Percentiles rank a stretch among this genome's conserved stretches.
These are phyloP conservation scores for Peromyscus nudipes DNA, from an alignment of 2,797 vertebrate genomes.

Conservation along the genomic window DNA sequence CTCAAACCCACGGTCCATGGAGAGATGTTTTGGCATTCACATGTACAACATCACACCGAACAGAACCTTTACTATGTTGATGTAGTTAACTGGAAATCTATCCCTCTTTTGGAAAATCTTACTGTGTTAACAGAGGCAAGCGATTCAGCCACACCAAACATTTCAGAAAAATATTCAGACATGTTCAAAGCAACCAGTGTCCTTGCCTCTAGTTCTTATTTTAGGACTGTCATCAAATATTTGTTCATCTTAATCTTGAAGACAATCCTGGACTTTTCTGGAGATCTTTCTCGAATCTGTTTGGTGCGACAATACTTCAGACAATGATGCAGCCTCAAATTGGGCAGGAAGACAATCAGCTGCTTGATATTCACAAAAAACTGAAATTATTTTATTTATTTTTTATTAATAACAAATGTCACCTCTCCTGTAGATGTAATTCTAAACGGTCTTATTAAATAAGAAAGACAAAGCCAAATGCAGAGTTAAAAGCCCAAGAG, in stretches of 20 bases:
- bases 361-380: background rate
- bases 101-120: conserved; percentile 5
- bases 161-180: conserved; percentile 15
- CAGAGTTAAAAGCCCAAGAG: no score
- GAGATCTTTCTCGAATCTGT: background rate
- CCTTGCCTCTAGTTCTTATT: background rate
- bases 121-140: background rate
- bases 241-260: background rate
- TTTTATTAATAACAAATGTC: background rate
- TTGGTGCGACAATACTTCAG: background rate
- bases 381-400: background rate
- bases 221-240: background rate
- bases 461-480: no score
- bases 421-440: background rate
- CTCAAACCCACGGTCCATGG: background rate
- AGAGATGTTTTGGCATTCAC: background rate
- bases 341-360: background rate
- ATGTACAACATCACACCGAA: background rate
- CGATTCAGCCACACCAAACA: background rate
- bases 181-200: background rate
- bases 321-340: background rate
- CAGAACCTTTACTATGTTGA: background rate
- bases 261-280: background rate
- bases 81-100: background rate
- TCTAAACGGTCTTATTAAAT: no score